A percentile compares a stretch with the other conserved stretches of the same genome.
phyloP scores from a whole-genome alignment of 1,140 invertebrate species.

The Daktulosphaira vitifoliae region DNA sequence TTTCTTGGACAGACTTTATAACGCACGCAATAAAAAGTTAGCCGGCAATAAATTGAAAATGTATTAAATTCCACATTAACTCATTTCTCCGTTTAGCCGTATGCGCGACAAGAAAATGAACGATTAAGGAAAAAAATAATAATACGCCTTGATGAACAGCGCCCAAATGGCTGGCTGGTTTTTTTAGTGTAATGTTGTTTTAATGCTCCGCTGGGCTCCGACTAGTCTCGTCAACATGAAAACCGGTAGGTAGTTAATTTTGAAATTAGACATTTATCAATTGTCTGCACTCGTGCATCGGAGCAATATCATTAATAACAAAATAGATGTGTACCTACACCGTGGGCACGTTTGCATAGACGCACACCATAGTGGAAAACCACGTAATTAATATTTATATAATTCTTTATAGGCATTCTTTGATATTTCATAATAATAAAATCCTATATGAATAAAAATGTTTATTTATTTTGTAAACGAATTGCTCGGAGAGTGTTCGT shows the following conservation, averaged over 20 bases:
- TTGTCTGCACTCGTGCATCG: no score
- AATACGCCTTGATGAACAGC: conserved; percentile 5
- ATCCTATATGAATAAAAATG: no score
- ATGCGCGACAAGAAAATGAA: conserved; percentile 20
- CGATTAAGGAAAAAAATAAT: not conserved
- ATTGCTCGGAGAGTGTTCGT: no score
- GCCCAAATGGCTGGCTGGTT: conserved; percentile 27
- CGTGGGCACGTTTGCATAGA: no score
- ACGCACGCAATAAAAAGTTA: not conserved
- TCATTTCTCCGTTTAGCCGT: not conserved
- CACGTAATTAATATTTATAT: no score
- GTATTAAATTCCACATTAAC: conserved; percentile 11
- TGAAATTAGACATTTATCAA: no score
- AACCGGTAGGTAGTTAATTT: conserved; percentile 14
- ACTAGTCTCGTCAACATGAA: conserved; percentile 12
- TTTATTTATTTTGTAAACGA: no score
- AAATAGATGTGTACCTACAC: no score
- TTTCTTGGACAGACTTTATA: not conserved
- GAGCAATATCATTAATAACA: no score
- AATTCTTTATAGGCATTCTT: no score
- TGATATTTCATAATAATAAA: no score
- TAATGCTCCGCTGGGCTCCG: conserved; percentile 18
- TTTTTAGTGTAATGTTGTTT: conserved; percentile 21
- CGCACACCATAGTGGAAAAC: no score
- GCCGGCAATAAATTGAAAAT: conserved; percentile 5